phyloP scores from a whole-genome alignment of 2,113 vertebrate genomes.

The Piaya cayana region DNA sequence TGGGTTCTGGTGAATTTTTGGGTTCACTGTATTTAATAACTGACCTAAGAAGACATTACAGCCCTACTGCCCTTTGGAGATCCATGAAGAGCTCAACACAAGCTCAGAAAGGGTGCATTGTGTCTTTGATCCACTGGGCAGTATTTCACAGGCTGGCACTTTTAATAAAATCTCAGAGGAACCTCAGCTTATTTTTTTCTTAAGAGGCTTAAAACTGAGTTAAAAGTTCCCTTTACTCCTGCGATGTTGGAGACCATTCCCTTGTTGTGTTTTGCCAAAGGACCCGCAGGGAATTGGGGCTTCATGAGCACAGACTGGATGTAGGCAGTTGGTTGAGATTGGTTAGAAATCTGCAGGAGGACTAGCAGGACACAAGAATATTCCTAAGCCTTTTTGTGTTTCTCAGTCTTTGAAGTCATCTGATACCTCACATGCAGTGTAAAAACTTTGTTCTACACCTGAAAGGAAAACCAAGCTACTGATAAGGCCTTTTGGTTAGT shows the following conservation, averaged over 20 bases:
- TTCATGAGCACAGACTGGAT: constrained; percentile 37
- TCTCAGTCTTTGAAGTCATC: constrained; percentile 46
- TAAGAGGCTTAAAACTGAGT: constrained; percentile 59
- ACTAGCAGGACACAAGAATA: neutral
- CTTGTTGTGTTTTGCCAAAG: constrained; percentile 49
- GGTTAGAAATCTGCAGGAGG: constrained; percentile 38
- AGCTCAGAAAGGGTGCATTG: constrained; percentile 65
- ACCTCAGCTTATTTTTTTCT: constrained; percentile 55
- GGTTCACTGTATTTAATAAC: constrained; percentile 53
- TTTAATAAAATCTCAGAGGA: constrained; percentile 63
- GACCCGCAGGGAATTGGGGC: constrained; percentile 1
- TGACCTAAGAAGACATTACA: constrained; percentile 23
- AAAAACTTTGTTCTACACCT: constrained; percentile 14
- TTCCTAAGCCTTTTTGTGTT: constrained; percentile 51
- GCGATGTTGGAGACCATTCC: constrained; percentile 46
- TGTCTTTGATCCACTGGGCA: constrained; percentile 60
- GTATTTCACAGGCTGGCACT: constrained; percentile 48
- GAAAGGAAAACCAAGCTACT: constrained; percentile 17
- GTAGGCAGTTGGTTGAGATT: constrained; percentile 37
- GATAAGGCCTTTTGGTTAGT: neutral
- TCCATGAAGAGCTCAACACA: constrained; percentile 38
- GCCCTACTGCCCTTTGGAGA: constrained; percentile 47
- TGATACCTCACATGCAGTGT: neutral
- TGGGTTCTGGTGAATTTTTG: constrained; percentile 51
- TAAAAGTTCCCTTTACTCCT: constrained; percentile 49